phyloP scores from a whole-genome alignment of 1,140 invertebrate genomes.

The Marisa cornuarietis region DNA sequence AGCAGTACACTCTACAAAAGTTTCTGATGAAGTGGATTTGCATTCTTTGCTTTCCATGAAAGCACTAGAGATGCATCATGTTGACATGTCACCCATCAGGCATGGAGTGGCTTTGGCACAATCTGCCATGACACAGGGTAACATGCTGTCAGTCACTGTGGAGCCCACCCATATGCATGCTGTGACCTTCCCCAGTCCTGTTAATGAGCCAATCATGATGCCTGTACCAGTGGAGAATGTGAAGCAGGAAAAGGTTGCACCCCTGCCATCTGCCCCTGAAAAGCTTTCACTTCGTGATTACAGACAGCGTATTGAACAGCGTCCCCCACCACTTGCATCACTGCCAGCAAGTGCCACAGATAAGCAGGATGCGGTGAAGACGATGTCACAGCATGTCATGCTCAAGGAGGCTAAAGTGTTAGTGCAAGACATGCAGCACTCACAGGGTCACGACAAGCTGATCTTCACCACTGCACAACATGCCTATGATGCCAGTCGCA shows the following conservation, averaged over 20 bases:
- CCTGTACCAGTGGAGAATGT: background rate
- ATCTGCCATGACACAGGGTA: no score
- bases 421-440: background rate
- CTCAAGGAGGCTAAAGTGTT: background rate
- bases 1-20: background rate
- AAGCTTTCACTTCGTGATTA: conserved; percentile 4
- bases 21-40: no score
- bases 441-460: conserved; percentile 2
- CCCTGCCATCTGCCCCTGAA: background rate
- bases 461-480: conserved; percentile 2
- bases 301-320: background rate
- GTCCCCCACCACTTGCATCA: background rate
- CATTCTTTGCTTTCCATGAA: no score
- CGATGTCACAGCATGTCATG: background rate
- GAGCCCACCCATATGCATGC: no score
- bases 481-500: background rate
- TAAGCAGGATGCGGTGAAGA: no score
- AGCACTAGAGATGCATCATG: no score
- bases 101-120: no score
- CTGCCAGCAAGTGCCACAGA: no score
- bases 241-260: background rate
- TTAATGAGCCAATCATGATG: no score
- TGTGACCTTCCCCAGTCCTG: background rate
- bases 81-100: no score
- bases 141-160: no score